Base-by-base conservation (phyloP, 2,113 vertebrate genomes). In the Osmerus eperlanus region DNA sequence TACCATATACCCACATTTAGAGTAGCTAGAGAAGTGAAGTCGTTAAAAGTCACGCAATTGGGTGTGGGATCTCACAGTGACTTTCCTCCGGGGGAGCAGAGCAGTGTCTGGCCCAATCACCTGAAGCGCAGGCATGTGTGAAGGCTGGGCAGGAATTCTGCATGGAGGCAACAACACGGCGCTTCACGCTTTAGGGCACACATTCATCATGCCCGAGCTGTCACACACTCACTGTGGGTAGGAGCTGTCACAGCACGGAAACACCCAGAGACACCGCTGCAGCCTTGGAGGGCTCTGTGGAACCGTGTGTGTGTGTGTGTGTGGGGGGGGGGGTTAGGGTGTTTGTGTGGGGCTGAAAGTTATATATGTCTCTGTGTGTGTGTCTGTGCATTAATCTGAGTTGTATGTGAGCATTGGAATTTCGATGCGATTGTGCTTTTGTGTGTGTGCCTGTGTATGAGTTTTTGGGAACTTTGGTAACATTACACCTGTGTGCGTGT, bases 141-240 rank as follows among this genome's bases (percentile, higher is more conserved):
- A 82, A 78, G 73, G 68, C 53, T 25, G 77, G 59, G 32, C 28
- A 78, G 60, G 67, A 77, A 58, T 70, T 74, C 29, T 68, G 23
- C 67, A 78, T 69, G 54, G 65, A 70, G 64, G 51, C 65, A 56
- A 59, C 53, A 63, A 60, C 68, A 32, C 54, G n/a, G 65, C 29
- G 54, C 52, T 71, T 84, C 19, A 74, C 65, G 55, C 68, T 65
- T 19, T 47, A 62, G 13, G 71, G 23, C 66, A 61, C 32, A 68
- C 19, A 70, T 85, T 71, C 51, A 74, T 84, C 72, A 78, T 36
- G 11, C 58, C 61, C 65, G 21, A 69, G 25, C 77, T 70, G 73
- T 80, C 56, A 25, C 23, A 75, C 71, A 71, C 62, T 71, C 56
- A 60, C 51, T 7, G 32, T 15, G 53, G 14, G 68, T 28, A 29